These are phyloP conservation scores for Siniperca obscura DNA, from an alignment of 2,797 vertebrate genomes.

Conservation along the genomic window DNA sequence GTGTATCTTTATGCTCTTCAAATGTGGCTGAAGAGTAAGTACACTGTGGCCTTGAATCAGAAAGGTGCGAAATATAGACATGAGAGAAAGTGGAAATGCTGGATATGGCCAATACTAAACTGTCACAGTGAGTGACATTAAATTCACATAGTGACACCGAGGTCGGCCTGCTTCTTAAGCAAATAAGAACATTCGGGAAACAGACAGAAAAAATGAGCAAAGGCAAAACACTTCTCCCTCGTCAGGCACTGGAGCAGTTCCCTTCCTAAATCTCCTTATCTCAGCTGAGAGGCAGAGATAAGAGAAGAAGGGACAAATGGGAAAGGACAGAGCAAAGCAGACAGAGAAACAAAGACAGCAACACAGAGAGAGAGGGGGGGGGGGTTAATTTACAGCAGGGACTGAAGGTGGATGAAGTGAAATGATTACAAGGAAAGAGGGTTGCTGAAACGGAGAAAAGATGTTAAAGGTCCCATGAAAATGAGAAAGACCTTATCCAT, in stretches of 20 bases:
- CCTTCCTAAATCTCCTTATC: constrained; percentile 64
- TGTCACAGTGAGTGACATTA: constrained; percentile 41
- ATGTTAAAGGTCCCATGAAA: constrained; percentile 6
- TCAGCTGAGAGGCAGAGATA: constrained; percentile 48
- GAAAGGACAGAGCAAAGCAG: constrained; percentile 43
- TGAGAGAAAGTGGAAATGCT: neutral
- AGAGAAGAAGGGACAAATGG: constrained; percentile 50
- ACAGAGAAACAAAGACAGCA: constrained; percentile 13
- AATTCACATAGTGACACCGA: constrained; percentile 15
- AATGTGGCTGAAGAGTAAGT: neutral
- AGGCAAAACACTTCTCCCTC: constrained; percentile 37
- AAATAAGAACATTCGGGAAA: constrained; percentile 40
- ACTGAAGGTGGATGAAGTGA: constrained; percentile 20
- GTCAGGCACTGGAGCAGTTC: constrained; percentile 36
- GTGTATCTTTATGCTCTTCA: too few species aligned
- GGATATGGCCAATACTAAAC: neutral
- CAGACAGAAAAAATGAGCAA: constrained; percentile 29
- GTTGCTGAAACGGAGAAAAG: neutral
- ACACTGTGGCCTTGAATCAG: constrained; percentile 24
- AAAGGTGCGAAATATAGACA: neutral
- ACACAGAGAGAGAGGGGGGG: neutral
- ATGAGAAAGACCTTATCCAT: constrained; percentile 10
- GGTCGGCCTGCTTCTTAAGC: constrained; percentile 27
- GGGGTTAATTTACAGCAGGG: constrained; percentile 29
- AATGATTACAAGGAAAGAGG: neutral